phyloP scores from a whole-genome alignment of 2,888 invertebrate species.

The Drosophila quinaria region DNA sequence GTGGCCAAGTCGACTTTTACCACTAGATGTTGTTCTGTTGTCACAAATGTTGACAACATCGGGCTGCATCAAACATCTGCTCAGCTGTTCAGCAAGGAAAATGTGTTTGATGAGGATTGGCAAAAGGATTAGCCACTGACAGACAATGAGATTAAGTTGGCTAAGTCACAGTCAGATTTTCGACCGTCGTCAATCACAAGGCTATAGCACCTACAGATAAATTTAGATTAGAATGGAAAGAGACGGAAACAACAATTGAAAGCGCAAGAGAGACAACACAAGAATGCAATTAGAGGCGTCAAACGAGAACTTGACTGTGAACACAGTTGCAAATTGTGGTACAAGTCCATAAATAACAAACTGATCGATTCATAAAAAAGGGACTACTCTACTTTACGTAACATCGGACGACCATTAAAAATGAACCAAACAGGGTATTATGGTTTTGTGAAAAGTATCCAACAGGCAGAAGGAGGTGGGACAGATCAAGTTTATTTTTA shows the following conservation, averaged over 20 bases:
- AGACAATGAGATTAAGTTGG: constrained; percentile 12
- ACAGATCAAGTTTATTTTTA: no score
- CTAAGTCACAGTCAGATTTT: constrained; percentile 9
- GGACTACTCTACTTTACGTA: no score
- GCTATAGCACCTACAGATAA: not conserved
- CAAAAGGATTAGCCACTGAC: constrained; percentile 41
- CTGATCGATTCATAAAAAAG: no score
- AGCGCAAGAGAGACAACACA: not conserved
- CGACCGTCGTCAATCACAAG: constrained; percentile 70
- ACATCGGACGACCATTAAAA: no score
- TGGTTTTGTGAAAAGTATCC: no score
- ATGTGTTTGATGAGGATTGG: constrained; percentile 75
- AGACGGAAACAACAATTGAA: not conserved
- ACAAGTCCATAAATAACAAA: no score
- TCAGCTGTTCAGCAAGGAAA: constrained; percentile 54
- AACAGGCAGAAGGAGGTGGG: no score
- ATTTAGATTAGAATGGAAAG: not conserved
- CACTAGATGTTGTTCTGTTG: constrained; percentile 9
- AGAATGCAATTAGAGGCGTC: not conserved
- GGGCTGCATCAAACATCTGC: constrained; percentile 37
- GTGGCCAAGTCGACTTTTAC: constrained; percentile 7
- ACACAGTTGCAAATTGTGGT: not conserved
- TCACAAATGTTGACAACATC: constrained; percentile 43
- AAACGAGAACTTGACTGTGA: not conserved
- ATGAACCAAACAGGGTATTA: no score